Conservation (phyloP, 2,113 vertebrate species). For the Speoplatyrhinus poulsoni region DNA sequence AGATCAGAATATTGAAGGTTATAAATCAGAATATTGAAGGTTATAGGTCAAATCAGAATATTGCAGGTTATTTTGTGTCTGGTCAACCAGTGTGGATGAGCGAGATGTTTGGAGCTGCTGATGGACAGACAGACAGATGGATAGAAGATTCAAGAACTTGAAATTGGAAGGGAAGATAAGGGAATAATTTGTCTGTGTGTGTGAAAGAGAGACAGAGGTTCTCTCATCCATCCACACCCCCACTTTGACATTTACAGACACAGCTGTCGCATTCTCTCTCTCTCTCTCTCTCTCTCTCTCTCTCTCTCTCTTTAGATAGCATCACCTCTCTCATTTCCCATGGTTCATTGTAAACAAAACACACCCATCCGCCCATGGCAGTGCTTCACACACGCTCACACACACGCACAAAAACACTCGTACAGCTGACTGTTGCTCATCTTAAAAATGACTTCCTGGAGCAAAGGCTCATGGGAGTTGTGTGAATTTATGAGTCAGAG, state of each 20-base stretch:
- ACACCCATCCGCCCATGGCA: constrained; percentile 60
- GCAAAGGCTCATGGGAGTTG: constrained; percentile 38
- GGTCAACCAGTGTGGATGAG: no score
- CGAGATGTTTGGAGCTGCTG: no score
- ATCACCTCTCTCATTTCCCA: constrained; percentile 62
- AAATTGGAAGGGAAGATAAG: no score
- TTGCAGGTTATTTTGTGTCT: no score
- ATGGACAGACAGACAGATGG: no score
- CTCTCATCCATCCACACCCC: not conserved
- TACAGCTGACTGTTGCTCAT: constrained; percentile 40
- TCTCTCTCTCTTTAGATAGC: constrained; percentile 27
- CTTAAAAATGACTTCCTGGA: constrained; percentile 43
- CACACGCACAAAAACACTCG: constrained; percentile 20
- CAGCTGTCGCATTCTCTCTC: not conserved
- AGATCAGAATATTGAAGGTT: no score
- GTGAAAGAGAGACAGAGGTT: not conserved
- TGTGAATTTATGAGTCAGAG: constrained; percentile 34
- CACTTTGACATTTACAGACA: no score
- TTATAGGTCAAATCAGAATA: no score
- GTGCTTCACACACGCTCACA: constrained; percentile 45
- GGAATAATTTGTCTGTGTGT: no score
- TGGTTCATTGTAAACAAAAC: constrained; percentile 62
- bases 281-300: not conserved
- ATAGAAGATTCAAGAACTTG: no score
- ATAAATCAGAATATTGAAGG: no score